Evolutionary conservation across 2,888 invertebrate genomes (phyloP).

Genomic region (Drosophila diplacantha): DNA sequence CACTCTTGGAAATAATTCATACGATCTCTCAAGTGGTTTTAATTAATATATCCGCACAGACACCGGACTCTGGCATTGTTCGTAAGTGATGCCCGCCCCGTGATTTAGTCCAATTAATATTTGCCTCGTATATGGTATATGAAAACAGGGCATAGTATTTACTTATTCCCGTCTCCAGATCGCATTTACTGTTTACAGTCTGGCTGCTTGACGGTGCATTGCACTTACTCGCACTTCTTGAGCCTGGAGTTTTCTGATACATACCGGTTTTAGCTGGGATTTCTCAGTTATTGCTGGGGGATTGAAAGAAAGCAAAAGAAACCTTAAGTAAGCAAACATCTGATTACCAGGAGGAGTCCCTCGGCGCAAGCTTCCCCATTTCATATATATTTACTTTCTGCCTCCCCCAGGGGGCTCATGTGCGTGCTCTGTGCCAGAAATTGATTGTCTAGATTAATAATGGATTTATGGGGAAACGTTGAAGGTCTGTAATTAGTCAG

Average conservation of each 20-base stretch:
- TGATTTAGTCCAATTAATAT: slow-evolving; percentile 49
- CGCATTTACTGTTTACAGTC: slow-evolving; percentile 29
- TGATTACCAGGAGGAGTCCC: slow-evolving; percentile 24
- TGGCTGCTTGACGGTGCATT: slow-evolving; percentile 43
- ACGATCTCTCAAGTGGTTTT: slow-evolving; percentile 51
- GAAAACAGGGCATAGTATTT: background rate
- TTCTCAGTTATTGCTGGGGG: slow-evolving; percentile 23
- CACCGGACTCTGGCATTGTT: slow-evolving; percentile 16
- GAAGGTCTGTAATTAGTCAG: slow-evolving; percentile 3
- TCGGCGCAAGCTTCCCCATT: background rate
- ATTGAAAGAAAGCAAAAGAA: slow-evolving; percentile 21
- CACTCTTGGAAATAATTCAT: slow-evolving; percentile 36
- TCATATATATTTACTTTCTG: background rate
- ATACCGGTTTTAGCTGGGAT: slow-evolving; percentile 44
- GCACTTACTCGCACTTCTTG: slow-evolving; percentile 40
- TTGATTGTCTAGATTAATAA: slow-evolving; percentile 20
- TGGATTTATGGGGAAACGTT: slow-evolving; percentile 8
- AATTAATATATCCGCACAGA: slow-evolving; percentile 61
- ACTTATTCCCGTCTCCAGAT: slow-evolving; percentile 17
- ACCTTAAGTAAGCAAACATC: slow-evolving; percentile 32
- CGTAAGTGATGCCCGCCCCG: slow-evolving; percentile 35
- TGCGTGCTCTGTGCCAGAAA: slow-evolving; percentile 15
- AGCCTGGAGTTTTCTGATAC: slow-evolving; percentile 46
- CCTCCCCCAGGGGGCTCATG: background rate
- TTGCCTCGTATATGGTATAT: slow-evolving; percentile 2